Base-by-base conservation (phyloP, 2,113 vertebrate genomes). In the Istiophorus platypterus region DNA sequence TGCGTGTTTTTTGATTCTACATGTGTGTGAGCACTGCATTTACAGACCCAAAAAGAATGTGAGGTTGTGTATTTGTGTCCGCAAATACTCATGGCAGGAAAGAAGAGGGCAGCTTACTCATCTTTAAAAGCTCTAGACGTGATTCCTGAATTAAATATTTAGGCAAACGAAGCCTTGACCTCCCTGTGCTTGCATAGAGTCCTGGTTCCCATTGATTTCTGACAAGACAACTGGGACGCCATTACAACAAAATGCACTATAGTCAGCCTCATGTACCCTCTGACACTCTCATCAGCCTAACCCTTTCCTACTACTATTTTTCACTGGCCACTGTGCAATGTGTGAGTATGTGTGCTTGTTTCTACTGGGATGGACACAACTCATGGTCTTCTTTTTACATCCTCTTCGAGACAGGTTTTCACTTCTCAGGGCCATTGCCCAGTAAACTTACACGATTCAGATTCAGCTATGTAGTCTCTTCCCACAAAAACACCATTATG, bases 231-330 rank as follows among this genome's bases (percentile, higher is more conserved):
- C 96, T 96, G 96, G 97, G 96, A 97, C 95, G 94, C 94, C 94
- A 96, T 97, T 97, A 98, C 97, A 97, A 95, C 96, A 96, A 97
- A 99, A 97, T 96, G 96, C 96, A 98, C 97, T 97, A 97, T 96
- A 96, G 96, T 95, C 91, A 92, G 93, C 92, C 91, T 93, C 94
- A 94, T 71, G 84, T 94, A 96, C 94, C 95, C 96, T 95, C 95
- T 95, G 96, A 96, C 95, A 95, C 95, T 94, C 92, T 52, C 82
- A 89, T 92, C 92, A 96, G 93, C 93, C 97, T 95, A 97, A 96
- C 95, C 94, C 96, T 92, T 92, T 34, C 54, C 95, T 95, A 94
- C 94, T 94, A 94, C 94, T 93, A 94, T 41, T 57, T 57, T 39
- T 67, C 18, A 61, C 24, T 86, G 81, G 57, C 71, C 81, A 45